Percentiles rank a stretch among this genome's conserved stretches.
These are phyloP conservation scores for Orthosia gracilis DNA, from an alignment of 2,888 invertebrate genomes.

Conservation along the genomic window DNA sequence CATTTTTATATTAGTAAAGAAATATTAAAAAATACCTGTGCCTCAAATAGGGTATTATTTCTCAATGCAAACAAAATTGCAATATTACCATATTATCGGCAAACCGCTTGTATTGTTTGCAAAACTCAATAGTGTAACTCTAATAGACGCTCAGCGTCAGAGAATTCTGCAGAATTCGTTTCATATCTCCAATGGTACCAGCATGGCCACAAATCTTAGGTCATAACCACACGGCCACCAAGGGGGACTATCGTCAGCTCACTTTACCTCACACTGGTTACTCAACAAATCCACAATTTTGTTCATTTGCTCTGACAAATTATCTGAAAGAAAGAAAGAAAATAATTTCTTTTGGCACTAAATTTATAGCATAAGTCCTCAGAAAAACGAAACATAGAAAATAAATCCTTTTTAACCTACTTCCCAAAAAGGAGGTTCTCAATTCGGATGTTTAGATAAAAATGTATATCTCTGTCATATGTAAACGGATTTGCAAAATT, in stretches of 20 bases:
- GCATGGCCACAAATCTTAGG: too few species aligned
- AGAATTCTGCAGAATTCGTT: not conserved
- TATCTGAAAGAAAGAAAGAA: too few species aligned
- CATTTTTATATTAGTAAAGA: not conserved
- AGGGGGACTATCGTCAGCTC: not conserved
- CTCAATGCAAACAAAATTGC: not conserved
- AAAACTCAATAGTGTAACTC: not conserved
- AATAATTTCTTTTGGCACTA: too few species aligned
- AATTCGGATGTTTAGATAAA: too few species aligned
- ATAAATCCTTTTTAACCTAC: too few species aligned
- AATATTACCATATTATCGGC: not conserved
- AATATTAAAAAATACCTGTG: not conserved
- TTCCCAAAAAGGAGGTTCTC: too few species aligned
- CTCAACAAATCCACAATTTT: constrained; percentile 5
- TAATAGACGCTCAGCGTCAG: not conserved
- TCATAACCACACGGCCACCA: not conserved
- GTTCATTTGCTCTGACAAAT: not conserved
- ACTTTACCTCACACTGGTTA: not conserved
- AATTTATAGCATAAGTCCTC: too few species aligned
- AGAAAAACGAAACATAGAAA: too few species aligned
- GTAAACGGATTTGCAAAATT: too few species aligned
- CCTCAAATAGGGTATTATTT: not conserved
- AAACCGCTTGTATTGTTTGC: not conserved
- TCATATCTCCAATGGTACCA: constrained; percentile 12
- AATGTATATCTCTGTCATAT: too few species aligned